Conservation (phyloP, 2,888 invertebrate genomes). For the Ochropacha duplaris region DNA sequence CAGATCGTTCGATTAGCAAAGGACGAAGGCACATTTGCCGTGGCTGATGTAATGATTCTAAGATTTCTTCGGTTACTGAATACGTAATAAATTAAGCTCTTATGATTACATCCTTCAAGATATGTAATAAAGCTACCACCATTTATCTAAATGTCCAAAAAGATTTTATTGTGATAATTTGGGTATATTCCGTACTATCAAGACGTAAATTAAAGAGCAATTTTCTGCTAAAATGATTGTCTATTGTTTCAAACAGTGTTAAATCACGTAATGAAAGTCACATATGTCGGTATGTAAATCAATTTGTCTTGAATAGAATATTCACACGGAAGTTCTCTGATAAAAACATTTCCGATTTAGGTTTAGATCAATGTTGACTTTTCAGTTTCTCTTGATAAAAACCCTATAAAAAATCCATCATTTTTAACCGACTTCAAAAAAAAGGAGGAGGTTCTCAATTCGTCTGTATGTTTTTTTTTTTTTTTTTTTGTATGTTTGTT, state of each 20-base stretch:
- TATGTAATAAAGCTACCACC: not conserved
- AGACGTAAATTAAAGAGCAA: constrained; percentile 7
- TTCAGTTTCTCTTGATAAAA: not conserved
- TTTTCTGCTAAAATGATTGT: constrained; percentile 16
- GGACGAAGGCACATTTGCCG: not conserved
- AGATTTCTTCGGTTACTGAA: not conserved
- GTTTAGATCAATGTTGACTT: constrained; percentile 10
- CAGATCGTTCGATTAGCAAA: not conserved
- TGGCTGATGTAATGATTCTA: not conserved
- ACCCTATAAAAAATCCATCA: too few relatives aligned
- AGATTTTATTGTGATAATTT: not conserved
- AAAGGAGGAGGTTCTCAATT: too few relatives aligned
- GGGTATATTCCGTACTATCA: constrained; percentile 1
- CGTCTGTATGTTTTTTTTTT: too few relatives aligned
- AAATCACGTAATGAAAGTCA: constrained; percentile 26
- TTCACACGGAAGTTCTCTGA: constrained; percentile 57
- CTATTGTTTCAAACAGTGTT: constrained; percentile 26
- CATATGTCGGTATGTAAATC: constrained; percentile 42
- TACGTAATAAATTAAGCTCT: not conserved
- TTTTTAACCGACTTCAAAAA: too few relatives aligned
- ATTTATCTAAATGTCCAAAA: too few relatives aligned
- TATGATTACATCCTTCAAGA: not conserved
- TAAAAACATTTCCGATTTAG: constrained; percentile 41
- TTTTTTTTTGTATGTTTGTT: too few relatives aligned
- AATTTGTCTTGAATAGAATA: constrained; percentile 45